Evolutionary conservation across 2,113 vertebrate species (phyloP), one percentile per base, ranked within the genome.

Genomic region (Heterochromis multidens): DNA sequence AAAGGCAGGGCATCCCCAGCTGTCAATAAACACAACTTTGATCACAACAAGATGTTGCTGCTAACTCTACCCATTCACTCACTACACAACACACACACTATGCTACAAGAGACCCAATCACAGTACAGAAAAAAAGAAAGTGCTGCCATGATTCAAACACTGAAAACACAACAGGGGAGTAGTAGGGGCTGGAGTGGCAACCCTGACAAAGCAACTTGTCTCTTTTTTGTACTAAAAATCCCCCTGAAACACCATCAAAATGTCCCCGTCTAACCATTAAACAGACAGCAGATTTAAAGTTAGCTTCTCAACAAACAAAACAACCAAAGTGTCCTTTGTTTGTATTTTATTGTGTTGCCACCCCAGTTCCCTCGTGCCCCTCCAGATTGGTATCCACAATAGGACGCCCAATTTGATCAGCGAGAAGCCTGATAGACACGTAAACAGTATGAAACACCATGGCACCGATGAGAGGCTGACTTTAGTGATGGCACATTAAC

Each of bases 371-470:
- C 94, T 84, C 61, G 81, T 79, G 79, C 91, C 95, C 95, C 87
- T 40, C 91, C 95, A 95, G 94, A 95, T 95, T 94, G 94, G 93
- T 92, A 88, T 95, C 94, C 94, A 84, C 74, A 86, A 74, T 37
- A 9, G 93, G 94, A 95, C 92, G 86, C 56, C 95, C 95, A 94
- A 95, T 95, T 92, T 95, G 94, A 93, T 89, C 89, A 95, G 93
- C 67, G 56, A 86, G 84, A 95, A 94, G 94, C 93, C 93, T 88
- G 91, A 91, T 43, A 89, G 88, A 94, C 89, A 95, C 60, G 59
- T 25, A 90, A 90, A 93, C 89, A 81, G 61, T 65, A 93, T 93
- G 93, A 93, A 81, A 94, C 93, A 93, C 91, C 92, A 91, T 88
- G 93, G 90, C 87, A 89, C 91, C 90, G 6, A 94, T 95, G 94